A percentile compares a stretch with the other conserved stretches of the same genome.
Evolutionary conservation across 2,113 vertebrate genomes (phyloP).

Genomic region (Chaetura pelagica): DNA sequence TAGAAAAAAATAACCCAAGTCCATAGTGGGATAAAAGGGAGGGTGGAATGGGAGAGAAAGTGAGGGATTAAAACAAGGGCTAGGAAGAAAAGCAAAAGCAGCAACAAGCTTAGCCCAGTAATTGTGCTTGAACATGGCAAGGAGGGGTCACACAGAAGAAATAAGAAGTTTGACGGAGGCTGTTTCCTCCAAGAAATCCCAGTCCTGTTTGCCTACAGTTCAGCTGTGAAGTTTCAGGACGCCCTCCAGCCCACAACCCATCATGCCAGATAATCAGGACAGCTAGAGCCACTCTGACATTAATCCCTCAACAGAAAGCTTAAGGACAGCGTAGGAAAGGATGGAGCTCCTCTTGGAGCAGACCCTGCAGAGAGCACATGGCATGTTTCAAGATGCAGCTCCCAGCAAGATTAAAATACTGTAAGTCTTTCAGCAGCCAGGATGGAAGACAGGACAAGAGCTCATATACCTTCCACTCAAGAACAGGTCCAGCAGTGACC

Average conservation of each 20-base stretch:
- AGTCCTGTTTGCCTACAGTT: not conserved
- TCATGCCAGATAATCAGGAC: not conserved
- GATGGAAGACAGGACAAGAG: not conserved
- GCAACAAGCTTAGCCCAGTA: not conserved
- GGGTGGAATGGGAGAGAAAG: not conserved
- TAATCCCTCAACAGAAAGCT: slow-evolving; percentile 1
- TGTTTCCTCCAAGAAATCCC: not conserved
- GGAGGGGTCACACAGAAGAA: not conserved
- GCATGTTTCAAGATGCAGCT: not conserved
- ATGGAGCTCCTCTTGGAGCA: not conserved
- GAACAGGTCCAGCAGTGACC: not conserved
- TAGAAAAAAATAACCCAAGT: not conserved
- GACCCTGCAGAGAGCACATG: not conserved
- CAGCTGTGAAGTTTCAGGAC: not conserved
- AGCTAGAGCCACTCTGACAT: not conserved
- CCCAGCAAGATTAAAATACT: not conserved
- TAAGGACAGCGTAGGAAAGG: not conserved
- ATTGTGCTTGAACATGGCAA: not conserved
- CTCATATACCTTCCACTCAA: not conserved
- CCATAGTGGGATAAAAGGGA: not conserved
- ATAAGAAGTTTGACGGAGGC: not conserved
- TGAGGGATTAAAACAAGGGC: not conserved
- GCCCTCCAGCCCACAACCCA: not conserved
- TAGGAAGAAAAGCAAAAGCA: not conserved
- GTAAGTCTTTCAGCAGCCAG: not conserved